A percentile compares a stretch with the other conserved stretches of the same genome.
These are phyloP conservation scores for Heteractis magnifica DNA, from an alignment of 92 coral and sea anemone genomes.

Conservation along the genomic window DNA sequence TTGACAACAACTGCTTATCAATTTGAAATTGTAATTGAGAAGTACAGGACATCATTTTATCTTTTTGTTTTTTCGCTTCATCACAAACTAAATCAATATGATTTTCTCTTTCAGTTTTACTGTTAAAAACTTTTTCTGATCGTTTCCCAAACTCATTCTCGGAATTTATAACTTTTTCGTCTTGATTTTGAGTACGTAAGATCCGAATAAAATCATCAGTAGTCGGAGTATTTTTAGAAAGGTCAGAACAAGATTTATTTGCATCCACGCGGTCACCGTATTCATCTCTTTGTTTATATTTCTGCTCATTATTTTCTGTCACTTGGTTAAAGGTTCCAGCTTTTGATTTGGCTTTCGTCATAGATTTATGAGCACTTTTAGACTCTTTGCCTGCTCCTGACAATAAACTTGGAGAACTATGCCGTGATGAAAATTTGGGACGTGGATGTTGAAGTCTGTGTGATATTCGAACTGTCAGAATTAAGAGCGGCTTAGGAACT, in stretches of 20 bases:
- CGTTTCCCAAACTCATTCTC: background rate
- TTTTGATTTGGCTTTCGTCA: background rate
- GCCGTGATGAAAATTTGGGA: slow-evolving; percentile 37
- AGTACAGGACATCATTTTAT: background rate
- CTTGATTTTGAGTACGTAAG: slow-evolving; percentile 41
- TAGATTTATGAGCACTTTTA: background rate
- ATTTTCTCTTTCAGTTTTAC: background rate
- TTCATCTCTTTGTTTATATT: slow-evolving; percentile 28
- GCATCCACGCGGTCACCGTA: slow-evolving; percentile 40
- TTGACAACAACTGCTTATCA: background rate
- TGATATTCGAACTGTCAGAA: slow-evolving; percentile 56
- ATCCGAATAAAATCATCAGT: slow-evolving; percentile 60
- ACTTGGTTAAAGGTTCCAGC: slow-evolving; percentile 4
- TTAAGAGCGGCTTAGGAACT: slow-evolving; percentile 61
- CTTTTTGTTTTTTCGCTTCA: background rate
- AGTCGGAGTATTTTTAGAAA: slow-evolving; percentile 24
- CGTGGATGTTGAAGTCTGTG: slow-evolving; percentile 31
- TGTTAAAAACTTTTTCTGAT: background rate
- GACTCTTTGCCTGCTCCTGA: slow-evolving; percentile 4
- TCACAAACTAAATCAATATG: background rate
- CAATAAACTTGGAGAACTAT: slow-evolving; percentile 35
- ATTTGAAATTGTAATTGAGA: background rate
- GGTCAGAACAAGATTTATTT: slow-evolving; percentile 35
- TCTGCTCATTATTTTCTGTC: slow-evolving; percentile 14
- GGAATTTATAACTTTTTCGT: background rate